Evolutionary conservation across 2,113 vertebrate species (phyloP).

Genomic region (Irena cyanogastra): DNA sequence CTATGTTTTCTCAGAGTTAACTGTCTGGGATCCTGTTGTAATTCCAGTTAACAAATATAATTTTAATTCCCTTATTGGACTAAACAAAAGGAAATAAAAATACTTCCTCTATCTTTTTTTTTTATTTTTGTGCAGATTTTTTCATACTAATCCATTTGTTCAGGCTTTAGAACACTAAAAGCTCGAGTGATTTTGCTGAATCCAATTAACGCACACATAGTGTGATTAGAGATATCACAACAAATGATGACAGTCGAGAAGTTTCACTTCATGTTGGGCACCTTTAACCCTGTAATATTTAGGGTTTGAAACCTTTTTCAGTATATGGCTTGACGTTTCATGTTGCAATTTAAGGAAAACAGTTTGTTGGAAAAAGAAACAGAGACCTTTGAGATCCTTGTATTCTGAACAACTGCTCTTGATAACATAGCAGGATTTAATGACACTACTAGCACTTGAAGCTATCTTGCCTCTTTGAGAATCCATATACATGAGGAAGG

Average conservation of each 20-base stretch:
- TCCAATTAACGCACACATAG: not conserved
- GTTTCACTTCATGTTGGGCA: not conserved
- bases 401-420: not conserved
- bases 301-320: not conserved
- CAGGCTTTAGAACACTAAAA: not conserved
- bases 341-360: not conserved
- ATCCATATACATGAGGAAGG: not conserved
- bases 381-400: not conserved
- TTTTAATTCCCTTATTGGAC: not conserved
- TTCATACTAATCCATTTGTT: not conserved
- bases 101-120: not conserved
- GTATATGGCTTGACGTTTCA: not conserved
- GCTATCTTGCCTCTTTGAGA: not conserved
- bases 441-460: not conserved
- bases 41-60: not conserved
- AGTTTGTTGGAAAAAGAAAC: not conserved
- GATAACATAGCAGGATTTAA: not conserved
- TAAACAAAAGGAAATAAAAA: not conserved
- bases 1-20: not conserved
- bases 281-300: not conserved
- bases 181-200: not conserved
- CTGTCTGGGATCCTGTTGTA: not conserved
- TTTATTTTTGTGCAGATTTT: not conserved
- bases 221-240: not conserved
- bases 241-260: not conserved